phyloP scores from a whole-genome alignment of 2,113 vertebrate species.

The Proterorhinus semilunaris region DNA sequence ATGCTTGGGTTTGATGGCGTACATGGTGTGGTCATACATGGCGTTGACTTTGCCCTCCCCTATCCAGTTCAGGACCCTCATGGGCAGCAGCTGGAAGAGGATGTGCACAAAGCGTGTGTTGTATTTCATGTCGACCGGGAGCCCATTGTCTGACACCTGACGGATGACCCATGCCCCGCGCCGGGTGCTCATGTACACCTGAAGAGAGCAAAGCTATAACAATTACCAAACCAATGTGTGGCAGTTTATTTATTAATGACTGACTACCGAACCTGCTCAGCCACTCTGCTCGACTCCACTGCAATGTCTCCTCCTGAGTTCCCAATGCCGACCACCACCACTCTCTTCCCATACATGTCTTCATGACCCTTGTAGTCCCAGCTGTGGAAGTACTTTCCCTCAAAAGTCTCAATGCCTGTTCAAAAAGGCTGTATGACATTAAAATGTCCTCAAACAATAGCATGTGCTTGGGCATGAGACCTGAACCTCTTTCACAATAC shows the following conservation, averaged over 20 bases:
- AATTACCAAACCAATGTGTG: neutral
- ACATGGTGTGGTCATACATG: constrained; percentile 81
- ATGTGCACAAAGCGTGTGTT: constrained; percentile 74
- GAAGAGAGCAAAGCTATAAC: neutral
- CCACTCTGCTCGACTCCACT: constrained; percentile 84
- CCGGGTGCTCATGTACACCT: constrained; percentile 85
- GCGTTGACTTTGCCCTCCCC: constrained; percentile 71
- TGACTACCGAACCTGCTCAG: constrained; percentile 78
- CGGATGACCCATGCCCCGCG: constrained; percentile 77
- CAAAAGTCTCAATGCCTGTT: constrained; percentile 86
- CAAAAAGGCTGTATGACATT: neutral
- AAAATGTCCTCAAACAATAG: no score
- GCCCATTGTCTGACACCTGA: constrained; percentile 73
- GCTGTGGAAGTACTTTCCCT: constrained; percentile 85
- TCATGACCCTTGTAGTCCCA: constrained; percentile 85
- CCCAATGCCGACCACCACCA: constrained; percentile 86
- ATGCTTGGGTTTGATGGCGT: constrained; percentile 80
- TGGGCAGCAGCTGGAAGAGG: constrained; percentile 73
- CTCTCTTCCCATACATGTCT: constrained; percentile 74
- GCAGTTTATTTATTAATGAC: neutral
- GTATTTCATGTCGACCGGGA: constrained; percentile 76
- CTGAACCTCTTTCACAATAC: no score
- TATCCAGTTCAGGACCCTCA: constrained; percentile 67
- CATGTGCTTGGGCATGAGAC: no score
- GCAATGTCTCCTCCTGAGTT: constrained; percentile 91